Percentiles rank a stretch among this genome's conserved stretches.
phyloP scores from a whole-genome alignment of 2,888 invertebrate species.

The Drosophila atripex region DNA sequence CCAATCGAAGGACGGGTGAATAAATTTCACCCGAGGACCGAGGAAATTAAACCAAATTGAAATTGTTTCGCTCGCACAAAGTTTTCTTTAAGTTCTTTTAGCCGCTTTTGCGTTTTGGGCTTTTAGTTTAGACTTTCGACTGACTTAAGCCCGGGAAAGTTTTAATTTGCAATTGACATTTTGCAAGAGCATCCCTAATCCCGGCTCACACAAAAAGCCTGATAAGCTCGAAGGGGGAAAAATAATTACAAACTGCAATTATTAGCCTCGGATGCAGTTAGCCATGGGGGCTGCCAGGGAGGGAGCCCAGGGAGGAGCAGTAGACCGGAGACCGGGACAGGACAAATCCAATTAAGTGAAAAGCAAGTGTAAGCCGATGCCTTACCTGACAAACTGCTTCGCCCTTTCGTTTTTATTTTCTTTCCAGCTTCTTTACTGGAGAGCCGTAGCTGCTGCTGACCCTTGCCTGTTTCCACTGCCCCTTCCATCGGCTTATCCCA shows the following conservation, averaged over 20 bases:
- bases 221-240: constrained; percentile 28
- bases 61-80: constrained; percentile 64
- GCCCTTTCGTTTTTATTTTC: background rate
- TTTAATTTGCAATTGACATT: constrained; percentile 65
- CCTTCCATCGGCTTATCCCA: background rate
- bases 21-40: constrained; percentile 53
- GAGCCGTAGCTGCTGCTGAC: constrained; percentile 34
- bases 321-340: constrained; percentile 50
- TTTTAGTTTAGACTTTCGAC: background rate
- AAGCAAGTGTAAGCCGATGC: constrained; percentile 71
- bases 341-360: constrained; percentile 76
- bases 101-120: constrained; percentile 7
- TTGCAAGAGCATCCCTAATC: constrained; percentile 41
- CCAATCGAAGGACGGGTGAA: constrained; percentile 68
- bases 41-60: constrained; percentile 77
- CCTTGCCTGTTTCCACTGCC: constrained; percentile 22
- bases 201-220: background rate
- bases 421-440: constrained; percentile 44
- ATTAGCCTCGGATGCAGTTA: constrained; percentile 56
- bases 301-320: constrained; percentile 10
- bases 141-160: constrained; percentile 26
- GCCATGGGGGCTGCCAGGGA: constrained; percentile 17
- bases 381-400: constrained; percentile 42
- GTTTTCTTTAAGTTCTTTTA: constrained; percentile 48
- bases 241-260: constrained; percentile 77